Percentiles rank a stretch among this genome's conserved stretches.
These are phyloP conservation scores for Dermolepida albohirtum DNA, from an alignment of 2,888 invertebrate species.

Conservation along the genomic window DNA sequence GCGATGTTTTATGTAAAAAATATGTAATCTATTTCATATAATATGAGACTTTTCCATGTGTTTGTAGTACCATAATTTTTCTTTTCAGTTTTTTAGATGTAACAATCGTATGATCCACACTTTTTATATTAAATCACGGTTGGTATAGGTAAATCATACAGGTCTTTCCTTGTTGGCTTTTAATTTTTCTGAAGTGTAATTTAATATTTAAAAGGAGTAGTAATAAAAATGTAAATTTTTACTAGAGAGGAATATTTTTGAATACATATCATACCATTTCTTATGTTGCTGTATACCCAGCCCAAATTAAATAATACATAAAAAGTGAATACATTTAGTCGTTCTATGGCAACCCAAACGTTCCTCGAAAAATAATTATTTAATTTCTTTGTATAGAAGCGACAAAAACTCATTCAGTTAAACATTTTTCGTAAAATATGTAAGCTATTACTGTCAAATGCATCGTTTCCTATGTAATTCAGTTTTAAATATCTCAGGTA, in stretches of 20 bases:
- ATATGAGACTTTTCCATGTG: no score
- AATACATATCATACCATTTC: constrained; percentile 23
- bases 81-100: no score
- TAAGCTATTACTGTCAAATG: constrained; percentile 34
- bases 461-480: constrained; percentile 17
- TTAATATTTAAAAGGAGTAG: background rate
- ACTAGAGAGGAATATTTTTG: constrained; percentile 10
- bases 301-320: constrained; percentile 30
- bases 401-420: constrained; percentile 29
- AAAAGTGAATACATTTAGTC: constrained; percentile 2
- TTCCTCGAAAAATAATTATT: constrained; percentile 32
- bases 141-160: no score
- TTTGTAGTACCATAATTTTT: no score
- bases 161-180: no score
- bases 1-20: no score
- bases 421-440: constrained; percentile 31
- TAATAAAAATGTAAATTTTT: constrained; percentile 30
- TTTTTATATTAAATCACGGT: no score
- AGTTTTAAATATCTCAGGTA: constrained; percentile 27
- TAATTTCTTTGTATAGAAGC: constrained; percentile 33
- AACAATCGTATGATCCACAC: no score
- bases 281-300: constrained; percentile 8
- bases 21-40: no score
- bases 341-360: constrained; percentile 10
- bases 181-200: background rate